Evolutionary conservation across 2,888 invertebrate genomes (phyloP), one percentile per base, ranked within the genome.

Genomic region (Pristionchus mayeri): DNA sequence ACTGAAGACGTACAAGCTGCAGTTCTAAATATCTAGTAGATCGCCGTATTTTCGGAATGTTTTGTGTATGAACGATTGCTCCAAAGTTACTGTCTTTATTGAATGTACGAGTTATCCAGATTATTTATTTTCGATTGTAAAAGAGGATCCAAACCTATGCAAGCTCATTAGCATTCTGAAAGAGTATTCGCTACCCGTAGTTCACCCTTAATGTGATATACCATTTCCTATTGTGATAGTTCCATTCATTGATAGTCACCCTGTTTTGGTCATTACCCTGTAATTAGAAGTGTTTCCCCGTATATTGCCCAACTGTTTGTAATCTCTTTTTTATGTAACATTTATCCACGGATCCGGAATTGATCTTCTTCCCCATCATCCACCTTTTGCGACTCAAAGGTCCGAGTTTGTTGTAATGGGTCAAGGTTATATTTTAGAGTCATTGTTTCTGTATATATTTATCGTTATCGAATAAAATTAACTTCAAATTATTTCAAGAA

Each of bases 1-100:
- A 54, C 54, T 88, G 16, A 86, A 85, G 24, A 86, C 88, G 4
- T 79, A 85, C 52, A 87, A 88, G 52, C 16, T 88, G 11, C 67
- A 60, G 18, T 87, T 79, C 37, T 79, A 79, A 79, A 7, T 37
- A 2, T 9, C 63, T n/a, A n/a, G n/a, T n/a, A n/a, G n/a, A n/a
- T n/a, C n/a, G n/a, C n/a, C n/a, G n/a, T n/a, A n/a, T n/a, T n/a
- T n/a, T n/a, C n/a, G n/a, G n/a, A n/a, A n/a, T n/a, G n/a, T n/a
- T n/a, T n/a, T n/a, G n/a, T n/a, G n/a, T n/a, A n/a, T n/a, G n/a
- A n/a, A n/a, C n/a, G n/a, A n/a, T n/a, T n/a, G n/a, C n/a, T n/a
- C n/a, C n/a, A n/a, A n/a, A n/a, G n/a, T 67, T 67, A 37, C 67
- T 18, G 21, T 21, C 67, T 67, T 67, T 40, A 67, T 67, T n/a